A percentile compares a stretch with the other conserved stretches of the same genome.
These are phyloP conservation scores for Bostrychus sinensis DNA, from an alignment of 2,113 vertebrate species.

Conservation along the genomic window DNA sequence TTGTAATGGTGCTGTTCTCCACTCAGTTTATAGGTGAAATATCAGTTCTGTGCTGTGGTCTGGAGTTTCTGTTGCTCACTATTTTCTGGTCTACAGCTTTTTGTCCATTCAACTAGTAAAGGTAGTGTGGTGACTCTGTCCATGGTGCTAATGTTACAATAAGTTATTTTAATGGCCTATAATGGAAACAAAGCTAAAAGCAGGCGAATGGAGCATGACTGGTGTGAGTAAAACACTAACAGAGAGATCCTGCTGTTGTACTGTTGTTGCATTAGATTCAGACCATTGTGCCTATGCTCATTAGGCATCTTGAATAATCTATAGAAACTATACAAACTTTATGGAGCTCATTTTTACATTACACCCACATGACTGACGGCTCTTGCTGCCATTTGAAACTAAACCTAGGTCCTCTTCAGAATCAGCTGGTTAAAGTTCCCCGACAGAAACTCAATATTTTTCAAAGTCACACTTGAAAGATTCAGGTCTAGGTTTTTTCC, in stretches of 20 bases:
- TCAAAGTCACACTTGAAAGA: neutral
- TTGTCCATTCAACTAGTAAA: neutral
- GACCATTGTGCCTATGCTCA: too few relatives aligned
- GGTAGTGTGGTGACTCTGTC: neutral
- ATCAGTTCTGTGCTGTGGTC: neutral
- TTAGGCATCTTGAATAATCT: slow-evolving; percentile 26
- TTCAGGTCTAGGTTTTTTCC: slow-evolving; percentile 1
- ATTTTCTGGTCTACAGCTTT: too few relatives aligned
- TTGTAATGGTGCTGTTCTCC: too few relatives aligned
- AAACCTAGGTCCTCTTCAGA: neutral
- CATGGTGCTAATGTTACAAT: neutral
- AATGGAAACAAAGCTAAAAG: too few relatives aligned
- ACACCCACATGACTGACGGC: slow-evolving; percentile 1
- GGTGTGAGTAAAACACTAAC: too few relatives aligned
- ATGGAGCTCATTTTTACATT: slow-evolving; percentile 17
- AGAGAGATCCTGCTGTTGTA: too few relatives aligned
- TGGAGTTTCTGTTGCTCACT: too few relatives aligned
- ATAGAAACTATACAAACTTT: neutral
- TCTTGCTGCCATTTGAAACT: slow-evolving; percentile 13
- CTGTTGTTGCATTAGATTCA: too few relatives aligned
- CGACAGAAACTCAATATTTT: slow-evolving; percentile 6
- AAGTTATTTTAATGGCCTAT: too few relatives aligned
- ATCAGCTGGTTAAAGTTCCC: too few relatives aligned
- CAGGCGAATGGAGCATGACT: too few relatives aligned
- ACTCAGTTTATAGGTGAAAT: too few relatives aligned